phyloP scores from a whole-genome alignment of 2,797 vertebrate genomes.

The Bovichtus variegatus region DNA sequence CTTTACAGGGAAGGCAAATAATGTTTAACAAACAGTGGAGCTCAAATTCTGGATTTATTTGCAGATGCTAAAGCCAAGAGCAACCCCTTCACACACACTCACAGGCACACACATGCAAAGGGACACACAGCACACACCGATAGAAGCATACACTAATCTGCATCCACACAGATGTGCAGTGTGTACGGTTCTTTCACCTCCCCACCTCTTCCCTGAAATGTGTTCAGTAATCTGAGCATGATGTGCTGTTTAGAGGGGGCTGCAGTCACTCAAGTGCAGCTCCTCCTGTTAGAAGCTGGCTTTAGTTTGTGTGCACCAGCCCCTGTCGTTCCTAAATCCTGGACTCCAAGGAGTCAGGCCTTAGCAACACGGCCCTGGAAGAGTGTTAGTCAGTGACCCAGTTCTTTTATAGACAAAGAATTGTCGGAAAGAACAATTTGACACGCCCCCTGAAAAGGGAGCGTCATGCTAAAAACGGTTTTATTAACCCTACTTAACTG shows the following conservation, averaged over 20 bases:
- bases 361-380: constrained; percentile 64
- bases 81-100: constrained; percentile 28
- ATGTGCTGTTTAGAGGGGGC: constrained; percentile 63
- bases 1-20: constrained; percentile 72
- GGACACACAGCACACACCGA: background rate
- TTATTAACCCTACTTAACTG: constrained; percentile 67
- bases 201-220: constrained; percentile 45
- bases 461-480: constrained; percentile 58
- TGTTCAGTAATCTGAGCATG: constrained; percentile 68
- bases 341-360: constrained; percentile 61
- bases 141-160: constrained; percentile 21
- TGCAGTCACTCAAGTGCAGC: constrained; percentile 64
- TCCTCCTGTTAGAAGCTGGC: constrained; percentile 64
- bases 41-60: constrained; percentile 63
- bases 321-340: constrained; percentile 60
- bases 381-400: constrained; percentile 76
- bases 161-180: constrained; percentile 34
- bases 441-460: constrained; percentile 57
- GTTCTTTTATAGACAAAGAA: constrained; percentile 76
- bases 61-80: constrained; percentile 53
- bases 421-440: constrained; percentile 73
- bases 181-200: constrained; percentile 39
- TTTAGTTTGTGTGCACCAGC: constrained; percentile 62
- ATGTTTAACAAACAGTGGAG: constrained; percentile 75
- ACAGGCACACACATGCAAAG: constrained; percentile 8